Percentiles rank a stretch among this genome's conserved stretches.
Conservation (phyloP, 2,888 invertebrate species). For the Ectropis crepuscularia region DNA sequence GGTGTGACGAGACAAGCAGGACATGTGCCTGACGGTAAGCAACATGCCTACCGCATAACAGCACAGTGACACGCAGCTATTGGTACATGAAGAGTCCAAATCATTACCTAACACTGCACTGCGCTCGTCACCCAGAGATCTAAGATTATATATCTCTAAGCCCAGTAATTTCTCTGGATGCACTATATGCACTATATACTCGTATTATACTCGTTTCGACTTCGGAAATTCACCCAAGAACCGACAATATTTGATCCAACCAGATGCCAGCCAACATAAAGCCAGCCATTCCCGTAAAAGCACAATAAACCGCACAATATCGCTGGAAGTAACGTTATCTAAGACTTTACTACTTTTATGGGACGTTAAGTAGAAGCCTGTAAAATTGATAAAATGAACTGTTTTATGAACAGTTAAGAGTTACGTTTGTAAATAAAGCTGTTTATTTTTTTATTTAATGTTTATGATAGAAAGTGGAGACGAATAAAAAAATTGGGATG, state of each 20-base stretch:
- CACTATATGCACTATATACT: too few relatives aligned
- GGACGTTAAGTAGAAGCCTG: constrained; percentile 28
- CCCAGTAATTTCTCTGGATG: too few relatives aligned
- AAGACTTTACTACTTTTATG: constrained; percentile 39
- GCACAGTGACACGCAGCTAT: too few relatives aligned
- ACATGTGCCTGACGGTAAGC: too few relatives aligned
- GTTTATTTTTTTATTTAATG: constrained; percentile 24
- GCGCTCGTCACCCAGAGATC: too few relatives aligned
- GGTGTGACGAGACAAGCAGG: too few relatives aligned
- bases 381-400: constrained; percentile 40
- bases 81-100: too few relatives aligned
- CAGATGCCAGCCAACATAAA: constrained; percentile 25
- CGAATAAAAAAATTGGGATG: too few relatives aligned
- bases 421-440: constrained; percentile 29
- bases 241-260: constrained; percentile 15
- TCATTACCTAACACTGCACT: too few relatives aligned
- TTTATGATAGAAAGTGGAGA: constrained; percentile 12
- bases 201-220: not conserved
- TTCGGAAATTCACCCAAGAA: not conserved
- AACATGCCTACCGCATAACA: too few relatives aligned
- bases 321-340: constrained; percentile 33
- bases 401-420: constrained; percentile 35
- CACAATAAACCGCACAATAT: constrained; percentile 42
- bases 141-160: too few relatives aligned
- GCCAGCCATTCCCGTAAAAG: constrained; percentile 24